Conservation (phyloP, 2,797 vertebrate species). For the Telmatherina bonti region DNA sequence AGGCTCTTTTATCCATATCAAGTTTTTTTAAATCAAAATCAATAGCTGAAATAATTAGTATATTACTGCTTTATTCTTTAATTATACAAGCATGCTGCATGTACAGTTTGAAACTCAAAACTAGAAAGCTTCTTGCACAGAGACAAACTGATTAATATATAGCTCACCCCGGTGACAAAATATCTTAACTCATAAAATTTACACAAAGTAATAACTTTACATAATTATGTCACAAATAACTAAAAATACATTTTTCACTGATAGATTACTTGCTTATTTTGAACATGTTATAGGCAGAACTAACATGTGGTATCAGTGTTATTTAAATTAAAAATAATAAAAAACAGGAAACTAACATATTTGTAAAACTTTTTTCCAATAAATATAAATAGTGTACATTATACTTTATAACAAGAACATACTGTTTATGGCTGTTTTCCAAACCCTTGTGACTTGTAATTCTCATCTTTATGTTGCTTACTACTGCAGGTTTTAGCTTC, state of each 20-base stretch:
- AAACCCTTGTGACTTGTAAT: neutral
- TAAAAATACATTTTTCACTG: neutral
- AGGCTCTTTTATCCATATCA: constrained; percentile 25
- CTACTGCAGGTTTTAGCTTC: neutral
- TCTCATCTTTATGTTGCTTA: neutral
- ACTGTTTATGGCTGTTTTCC: constrained; percentile 4
- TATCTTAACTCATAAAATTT: neutral
- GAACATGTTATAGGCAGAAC: too few relatives aligned
- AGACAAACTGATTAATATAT: neutral
- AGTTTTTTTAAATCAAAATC: constrained; percentile 45
- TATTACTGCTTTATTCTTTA: constrained; percentile 32
- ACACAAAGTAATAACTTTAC: neutral
- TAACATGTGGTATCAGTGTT: neutral
- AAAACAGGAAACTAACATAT: neutral
- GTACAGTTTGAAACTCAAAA: constrained; percentile 3
- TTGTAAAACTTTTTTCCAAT: neutral
- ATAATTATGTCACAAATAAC: neutral
- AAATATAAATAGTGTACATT: neutral
- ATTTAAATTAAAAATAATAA: neutral
- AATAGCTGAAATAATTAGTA: constrained; percentile 7
- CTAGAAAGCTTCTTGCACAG: neutral
- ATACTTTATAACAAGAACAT: neutral
- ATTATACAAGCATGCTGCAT: constrained; percentile 8
- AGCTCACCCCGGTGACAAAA: neutral
- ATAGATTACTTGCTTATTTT: neutral